These are phyloP conservation scores for Stenotaenia linearis DNA, from an alignment of 2,888 invertebrate genomes.

Conservation along the genomic window DNA sequence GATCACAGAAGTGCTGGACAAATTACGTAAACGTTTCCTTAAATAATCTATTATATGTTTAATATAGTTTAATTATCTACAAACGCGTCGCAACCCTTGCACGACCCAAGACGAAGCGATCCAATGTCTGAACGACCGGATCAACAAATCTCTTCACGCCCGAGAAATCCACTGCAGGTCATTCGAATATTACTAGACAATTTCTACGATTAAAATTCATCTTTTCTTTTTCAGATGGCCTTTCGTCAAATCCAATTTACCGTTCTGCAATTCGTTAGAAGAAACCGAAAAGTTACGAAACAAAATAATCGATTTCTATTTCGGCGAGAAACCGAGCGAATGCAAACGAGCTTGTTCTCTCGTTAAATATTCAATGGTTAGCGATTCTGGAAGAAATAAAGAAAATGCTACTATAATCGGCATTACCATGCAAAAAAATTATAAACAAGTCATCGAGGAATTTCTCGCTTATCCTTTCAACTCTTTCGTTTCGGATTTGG, in stretches of 20 bases:
- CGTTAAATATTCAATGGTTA: neutral
- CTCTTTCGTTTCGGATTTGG: neutral
- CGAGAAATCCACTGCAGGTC: neutral
- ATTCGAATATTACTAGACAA: neutral
- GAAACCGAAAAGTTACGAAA: neutral
- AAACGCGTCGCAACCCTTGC: neutral
- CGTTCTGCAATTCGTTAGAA: neutral
- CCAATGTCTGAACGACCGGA: neutral
- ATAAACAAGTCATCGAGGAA: neutral
- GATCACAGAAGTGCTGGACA: no score
- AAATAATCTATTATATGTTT: no score
- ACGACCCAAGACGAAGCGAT: neutral
- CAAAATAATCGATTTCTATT: neutral
- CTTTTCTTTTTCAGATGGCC: neutral
- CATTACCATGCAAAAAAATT: neutral
- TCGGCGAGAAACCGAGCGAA: neutral
- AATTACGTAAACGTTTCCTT: no score
- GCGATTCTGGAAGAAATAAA: neutral
- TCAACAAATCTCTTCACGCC: neutral
- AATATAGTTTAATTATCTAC: neutral
- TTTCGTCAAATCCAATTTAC: neutral
- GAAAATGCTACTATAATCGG: neutral
- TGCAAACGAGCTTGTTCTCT: neutral
- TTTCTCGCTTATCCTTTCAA: neutral
- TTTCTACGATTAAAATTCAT: neutral